Evolutionary conservation across 1,140 invertebrate species (phyloP).

Genomic region (Cryptotermes secundus): DNA sequence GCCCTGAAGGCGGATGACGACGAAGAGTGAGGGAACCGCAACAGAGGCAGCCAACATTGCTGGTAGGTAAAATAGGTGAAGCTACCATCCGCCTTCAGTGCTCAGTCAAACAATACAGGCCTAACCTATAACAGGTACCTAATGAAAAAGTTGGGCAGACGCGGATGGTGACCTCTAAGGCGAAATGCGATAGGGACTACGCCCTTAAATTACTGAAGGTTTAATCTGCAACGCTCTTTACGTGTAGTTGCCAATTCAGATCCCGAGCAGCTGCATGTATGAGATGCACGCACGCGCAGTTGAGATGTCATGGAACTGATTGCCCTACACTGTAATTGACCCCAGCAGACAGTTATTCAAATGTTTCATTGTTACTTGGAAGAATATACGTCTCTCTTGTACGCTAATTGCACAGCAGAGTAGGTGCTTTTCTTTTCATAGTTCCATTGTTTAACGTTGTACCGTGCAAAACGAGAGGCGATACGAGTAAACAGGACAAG

Average conservation of each 20-base stretch:
- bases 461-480: background rate
- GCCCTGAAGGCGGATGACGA: too few species aligned
- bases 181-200: too few species aligned
- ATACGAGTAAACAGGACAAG: background rate
- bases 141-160: too few species aligned
- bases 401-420: background rate
- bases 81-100: too few species aligned
- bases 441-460: background rate
- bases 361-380: background rate
- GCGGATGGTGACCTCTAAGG: too few species aligned
- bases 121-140: too few species aligned
- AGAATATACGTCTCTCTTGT: background rate
- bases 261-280: background rate
- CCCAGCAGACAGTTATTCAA: background rate
- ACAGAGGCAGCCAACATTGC: too few species aligned
- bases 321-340: background rate
- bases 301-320: too few species aligned
- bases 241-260: background rate
- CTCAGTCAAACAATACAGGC: too few species aligned
- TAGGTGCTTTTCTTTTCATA: background rate
- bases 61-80: too few species aligned
- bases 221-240: too few species aligned
- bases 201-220: background rate
- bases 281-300: background rate
- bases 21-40: too few species aligned